Conservation (phyloP, 2,888 invertebrate species). For the Drosophila cracens region DNA sequence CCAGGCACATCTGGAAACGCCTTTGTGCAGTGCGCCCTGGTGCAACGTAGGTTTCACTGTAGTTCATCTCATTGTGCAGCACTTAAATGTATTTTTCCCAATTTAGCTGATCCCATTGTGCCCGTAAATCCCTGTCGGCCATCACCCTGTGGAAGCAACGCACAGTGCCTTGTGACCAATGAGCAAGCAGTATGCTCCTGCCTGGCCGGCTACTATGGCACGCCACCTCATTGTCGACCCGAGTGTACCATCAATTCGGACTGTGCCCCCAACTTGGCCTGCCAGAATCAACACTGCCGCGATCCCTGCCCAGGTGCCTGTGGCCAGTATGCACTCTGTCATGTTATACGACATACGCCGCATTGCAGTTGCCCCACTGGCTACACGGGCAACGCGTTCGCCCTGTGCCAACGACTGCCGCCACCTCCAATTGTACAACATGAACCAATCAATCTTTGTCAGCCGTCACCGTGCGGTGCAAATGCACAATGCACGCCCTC, state of each 20-base stretch:
- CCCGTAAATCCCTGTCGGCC: conserved; percentile 87
- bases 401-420: conserved; percentile 86
- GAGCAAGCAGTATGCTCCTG: conserved; percentile 91
- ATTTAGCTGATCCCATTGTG: conserved; percentile 61
- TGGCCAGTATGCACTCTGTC: conserved; percentile 89
- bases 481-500: conserved; percentile 88
- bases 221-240: conserved; percentile 91
- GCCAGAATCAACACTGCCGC: conserved; percentile 89
- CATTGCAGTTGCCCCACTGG: conserved; percentile 88
- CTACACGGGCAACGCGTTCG: conserved; percentile 91
- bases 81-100: background rate
- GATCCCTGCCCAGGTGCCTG: conserved; percentile 92
- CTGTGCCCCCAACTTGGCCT: conserved; percentile 89
- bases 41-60: conserved; percentile 85
- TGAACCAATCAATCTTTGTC: conserved; percentile 86
- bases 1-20: conserved; percentile 90
- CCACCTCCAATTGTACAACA: conserved; percentile 70
- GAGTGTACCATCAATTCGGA: conserved; percentile 91
- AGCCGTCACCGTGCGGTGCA: conserved; percentile 88
- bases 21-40: conserved; percentile 88
- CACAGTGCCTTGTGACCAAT: conserved; percentile 89
- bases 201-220: conserved; percentile 89
- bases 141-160: conserved; percentile 92
- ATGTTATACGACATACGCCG: conserved; percentile 89
- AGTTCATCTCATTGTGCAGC: background rate